Evolutionary conservation across 2,888 invertebrate species (phyloP).

Genomic region (Beris chalybata): DNA sequence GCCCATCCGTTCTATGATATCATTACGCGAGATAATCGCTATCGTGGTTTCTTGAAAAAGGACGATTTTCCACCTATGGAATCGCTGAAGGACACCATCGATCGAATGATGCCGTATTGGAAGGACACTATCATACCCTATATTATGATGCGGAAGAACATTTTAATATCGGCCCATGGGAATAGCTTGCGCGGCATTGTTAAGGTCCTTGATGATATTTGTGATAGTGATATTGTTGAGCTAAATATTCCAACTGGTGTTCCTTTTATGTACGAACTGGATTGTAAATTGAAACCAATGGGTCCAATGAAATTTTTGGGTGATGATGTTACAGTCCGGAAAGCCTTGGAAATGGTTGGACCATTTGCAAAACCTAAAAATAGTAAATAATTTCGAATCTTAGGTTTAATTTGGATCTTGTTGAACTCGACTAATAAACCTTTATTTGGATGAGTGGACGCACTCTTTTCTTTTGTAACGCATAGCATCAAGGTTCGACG

Average conservation of each 20-base stretch:
- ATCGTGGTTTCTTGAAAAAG: constrained; percentile 64
- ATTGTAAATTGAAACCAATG: constrained; percentile 68
- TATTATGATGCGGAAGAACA: constrained; percentile 11
- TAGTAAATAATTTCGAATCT: neutral
- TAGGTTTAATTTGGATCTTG: too few relatives aligned
- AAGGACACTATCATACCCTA: constrained; percentile 70
- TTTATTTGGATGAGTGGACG: too few relatives aligned
- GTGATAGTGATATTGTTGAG: constrained; percentile 69
- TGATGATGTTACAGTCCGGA: constrained; percentile 72
- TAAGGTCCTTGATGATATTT: constrained; percentile 75
- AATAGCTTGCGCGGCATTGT: constrained; percentile 80
- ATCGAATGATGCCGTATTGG: constrained; percentile 80
- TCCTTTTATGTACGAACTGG: constrained; percentile 72
- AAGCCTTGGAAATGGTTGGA: constrained; percentile 70
- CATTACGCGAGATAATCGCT: constrained; percentile 72
- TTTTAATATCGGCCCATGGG: constrained; percentile 79
- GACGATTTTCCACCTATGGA: constrained; percentile 78
- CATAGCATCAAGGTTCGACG: too few relatives aligned
- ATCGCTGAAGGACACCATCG: constrained; percentile 75
- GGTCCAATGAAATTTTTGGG: constrained; percentile 72
- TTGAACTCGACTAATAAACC: too few relatives aligned
- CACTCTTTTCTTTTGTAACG: too few relatives aligned
- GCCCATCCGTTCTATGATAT: constrained; percentile 71
- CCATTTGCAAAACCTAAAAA: neutral
- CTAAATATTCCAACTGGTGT: constrained; percentile 73